Evolutionary conservation across 1,140 invertebrate genomes (phyloP).

Genomic region (Apis cerana): DNA sequence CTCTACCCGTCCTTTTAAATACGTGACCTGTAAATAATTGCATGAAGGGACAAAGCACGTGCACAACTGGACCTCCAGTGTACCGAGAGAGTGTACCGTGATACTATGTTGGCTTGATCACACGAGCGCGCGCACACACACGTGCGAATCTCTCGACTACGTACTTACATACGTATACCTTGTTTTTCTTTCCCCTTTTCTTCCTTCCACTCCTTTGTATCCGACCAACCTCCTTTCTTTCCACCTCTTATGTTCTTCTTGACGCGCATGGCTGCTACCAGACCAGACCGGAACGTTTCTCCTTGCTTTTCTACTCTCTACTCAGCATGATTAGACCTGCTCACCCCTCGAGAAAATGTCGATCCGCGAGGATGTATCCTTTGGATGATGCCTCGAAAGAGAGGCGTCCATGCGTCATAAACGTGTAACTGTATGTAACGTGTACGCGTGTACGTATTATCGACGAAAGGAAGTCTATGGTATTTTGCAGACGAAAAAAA

Average conservation of each 20-base stretch:
- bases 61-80: slow-evolving; percentile 51
- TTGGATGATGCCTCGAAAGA: neutral
- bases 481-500: neutral
- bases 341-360: slow-evolving; percentile 38
- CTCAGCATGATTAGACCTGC: slow-evolving; percentile 48
- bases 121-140: no score
- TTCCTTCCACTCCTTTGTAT: slow-evolving; percentile 10
- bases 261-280: neutral
- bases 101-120: slow-evolving; percentile 37
- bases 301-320: slow-evolving; percentile 18
- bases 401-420: slow-evolving; percentile 3
- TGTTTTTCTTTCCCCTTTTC: neutral
- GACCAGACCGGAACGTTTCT: no score
- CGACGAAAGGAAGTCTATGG: neutral
- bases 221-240: neutral
- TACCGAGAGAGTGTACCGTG: slow-evolving; percentile 43
- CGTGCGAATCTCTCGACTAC: neutral
- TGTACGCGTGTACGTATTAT: neutral
- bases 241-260: neutral
- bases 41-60: slow-evolving; percentile 67
- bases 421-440: slow-evolving; percentile 17
- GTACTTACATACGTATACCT: neutral
- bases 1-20: slow-evolving; percentile 67
- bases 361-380: slow-evolving; percentile 4
- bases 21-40: slow-evolving; percentile 74